A percentile compares a stretch with the other conserved stretches of the same genome.
Conservation (phyloP, 2,888 invertebrate species). For the Tachystola acroxantha region DNA sequence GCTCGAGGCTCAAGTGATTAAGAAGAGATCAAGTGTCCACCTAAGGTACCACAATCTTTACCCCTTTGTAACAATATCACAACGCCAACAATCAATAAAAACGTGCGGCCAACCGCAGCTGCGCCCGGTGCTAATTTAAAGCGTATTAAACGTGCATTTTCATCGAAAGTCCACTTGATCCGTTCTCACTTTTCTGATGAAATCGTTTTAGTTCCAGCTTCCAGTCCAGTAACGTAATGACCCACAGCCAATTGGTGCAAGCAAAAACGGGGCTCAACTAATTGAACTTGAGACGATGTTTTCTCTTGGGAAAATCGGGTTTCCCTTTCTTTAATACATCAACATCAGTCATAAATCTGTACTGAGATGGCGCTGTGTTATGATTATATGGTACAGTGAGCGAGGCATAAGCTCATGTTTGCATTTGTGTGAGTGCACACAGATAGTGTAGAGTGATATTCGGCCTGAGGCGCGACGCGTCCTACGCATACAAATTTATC, state of each 20-base stretch:
- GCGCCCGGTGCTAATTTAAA: background rate
- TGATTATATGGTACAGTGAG: no score
- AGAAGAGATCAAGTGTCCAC: no score
- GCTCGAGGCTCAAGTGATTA: no score
- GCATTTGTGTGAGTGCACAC: no score
- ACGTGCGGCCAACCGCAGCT: background rate
- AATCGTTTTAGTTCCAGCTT: conserved; percentile 26
- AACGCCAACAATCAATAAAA: no score
- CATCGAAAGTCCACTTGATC: conserved; percentile 7
- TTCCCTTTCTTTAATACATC: background rate
- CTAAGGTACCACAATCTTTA: no score
- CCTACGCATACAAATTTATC: no score
- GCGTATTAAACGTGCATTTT: background rate
- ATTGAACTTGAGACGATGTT: background rate
- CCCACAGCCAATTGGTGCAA: conserved; percentile 14
- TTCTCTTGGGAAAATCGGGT: background rate
- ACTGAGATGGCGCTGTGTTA: no score
- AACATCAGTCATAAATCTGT: background rate
- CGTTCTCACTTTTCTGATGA: conserved; percentile 34
- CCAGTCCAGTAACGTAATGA: conserved; percentile 17
- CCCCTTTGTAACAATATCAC: no score
- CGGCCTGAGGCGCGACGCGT: no score
- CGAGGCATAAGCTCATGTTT: no score
- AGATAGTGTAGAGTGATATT: no score
- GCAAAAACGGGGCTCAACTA: background rate